Base-by-base conservation (phyloP, 1,140 invertebrate species). In the Drosophila sp. region DNA sequence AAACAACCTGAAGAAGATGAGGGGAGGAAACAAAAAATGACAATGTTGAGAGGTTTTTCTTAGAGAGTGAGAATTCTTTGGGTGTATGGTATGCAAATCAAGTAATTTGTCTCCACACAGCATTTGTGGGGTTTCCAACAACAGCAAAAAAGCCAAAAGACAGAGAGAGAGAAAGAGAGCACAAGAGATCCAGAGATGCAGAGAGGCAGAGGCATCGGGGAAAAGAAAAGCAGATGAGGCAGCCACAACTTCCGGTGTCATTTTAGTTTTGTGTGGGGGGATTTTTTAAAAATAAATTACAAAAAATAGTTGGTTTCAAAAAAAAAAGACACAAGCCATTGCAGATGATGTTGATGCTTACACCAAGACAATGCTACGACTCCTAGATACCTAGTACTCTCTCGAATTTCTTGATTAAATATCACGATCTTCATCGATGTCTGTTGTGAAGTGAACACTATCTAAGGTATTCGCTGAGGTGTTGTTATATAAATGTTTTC, bases 221-320 rank as follows among this genome's bases (percentile, higher is more conserved):
- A 71, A 60, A 54, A 55, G 35, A 55, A 66, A 41, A 66, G 56
- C 69, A 80, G 76, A 69, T 83, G 84, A 73, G 83, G 73, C 84
- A 84, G 84, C 80, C 84, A 89, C 73, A 76, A 76, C 84, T 87
- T 87, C 84, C 84, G 85, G 84, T 87, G 84, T 80, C 76, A 80
- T 70, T 86, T 86, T 78, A 64, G 57, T 41, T 38, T 60, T 40
- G 33, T 68, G 27, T 63, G 80, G 83, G 83, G 83, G 79, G 86
- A 82, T 80, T 76, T 76, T 87, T 81, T 82, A 80, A 83, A 86
- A 86, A 83, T 86, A 86, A 89, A 87, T 87, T 87, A 79, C 68
- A 79, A 70, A 65, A 72, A 41, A 57, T 68, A 70, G 50, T 25
- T 60, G 72, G 63, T 50, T 27, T 3, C 17, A 47, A 6, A 7